A percentile compares a stretch with the other conserved stretches of the same genome.
Evolutionary conservation across 2,888 invertebrate genomes (phyloP).

Genomic region (Myathropa florea): DNA sequence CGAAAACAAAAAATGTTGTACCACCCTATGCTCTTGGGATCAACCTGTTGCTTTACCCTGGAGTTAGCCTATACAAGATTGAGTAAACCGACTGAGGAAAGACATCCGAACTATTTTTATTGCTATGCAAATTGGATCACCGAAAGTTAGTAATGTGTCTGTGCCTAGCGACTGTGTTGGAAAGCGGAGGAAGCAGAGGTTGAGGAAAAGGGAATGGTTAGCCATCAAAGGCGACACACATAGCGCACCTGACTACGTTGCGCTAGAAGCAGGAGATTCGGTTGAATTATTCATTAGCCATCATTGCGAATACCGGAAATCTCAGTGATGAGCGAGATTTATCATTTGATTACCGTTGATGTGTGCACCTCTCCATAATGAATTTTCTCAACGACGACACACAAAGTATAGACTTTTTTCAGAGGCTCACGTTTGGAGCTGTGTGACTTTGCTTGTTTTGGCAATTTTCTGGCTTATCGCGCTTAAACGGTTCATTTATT

Average conservation of each 20-base stretch:
- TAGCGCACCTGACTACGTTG: constrained; percentile 12
- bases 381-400: constrained; percentile 12
- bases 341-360: constrained; percentile 68
- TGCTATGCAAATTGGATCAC: constrained; percentile 66
- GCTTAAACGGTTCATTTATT: constrained; percentile 68
- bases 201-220: background rate
- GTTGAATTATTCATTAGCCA: constrained; percentile 65
- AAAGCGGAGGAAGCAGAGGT: too few species aligned
- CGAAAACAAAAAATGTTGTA: constrained; percentile 3
- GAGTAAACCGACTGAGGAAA: constrained; percentile 26
- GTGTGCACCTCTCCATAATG: constrained; percentile 38
- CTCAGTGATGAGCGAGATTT: constrained; percentile 59
- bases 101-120: constrained; percentile 60
- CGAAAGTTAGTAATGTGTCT: constrained; percentile 28
- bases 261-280: constrained; percentile 3
- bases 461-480: constrained; percentile 61
- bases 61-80: constrained; percentile 37
- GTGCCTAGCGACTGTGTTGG: background rate
- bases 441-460: constrained; percentile 50
- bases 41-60: constrained; percentile 51
- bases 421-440: background rate
- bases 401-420: constrained; percentile 30
- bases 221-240: background rate
- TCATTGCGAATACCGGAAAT: constrained; percentile 63
- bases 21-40: constrained; percentile 40